Conservation (phyloP, 2,888 invertebrate genomes). For the Limnephilus marmoratus region DNA sequence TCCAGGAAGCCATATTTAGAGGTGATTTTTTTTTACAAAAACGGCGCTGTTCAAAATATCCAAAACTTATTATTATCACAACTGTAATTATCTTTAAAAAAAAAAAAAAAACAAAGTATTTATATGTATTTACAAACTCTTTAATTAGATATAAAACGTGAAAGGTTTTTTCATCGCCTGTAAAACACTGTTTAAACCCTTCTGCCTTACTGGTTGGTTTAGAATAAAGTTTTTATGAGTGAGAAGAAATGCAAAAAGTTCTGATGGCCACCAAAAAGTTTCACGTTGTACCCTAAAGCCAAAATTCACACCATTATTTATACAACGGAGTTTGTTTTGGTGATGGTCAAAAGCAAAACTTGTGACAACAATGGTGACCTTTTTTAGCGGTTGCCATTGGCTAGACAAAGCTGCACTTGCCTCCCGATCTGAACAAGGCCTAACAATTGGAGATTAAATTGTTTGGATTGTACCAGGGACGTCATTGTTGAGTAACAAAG, state of each 20-base stretch:
- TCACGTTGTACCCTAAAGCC: neutral
- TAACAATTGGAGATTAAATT: neutral
- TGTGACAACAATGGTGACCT: neutral
- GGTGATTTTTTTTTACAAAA: too few species aligned
- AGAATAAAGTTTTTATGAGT: neutral
- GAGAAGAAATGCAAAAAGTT: neutral
- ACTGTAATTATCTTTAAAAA: neutral
- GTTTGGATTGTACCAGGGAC: neutral
- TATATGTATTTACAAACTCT: neutral
- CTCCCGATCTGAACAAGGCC: neutral
- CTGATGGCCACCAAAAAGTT: neutral
- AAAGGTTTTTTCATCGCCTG: neutral
- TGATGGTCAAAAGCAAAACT: neutral
- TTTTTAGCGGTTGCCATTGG: neutral
- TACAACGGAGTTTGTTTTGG: neutral
- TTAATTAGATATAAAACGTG: neutral
- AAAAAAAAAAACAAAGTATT: too few species aligned
- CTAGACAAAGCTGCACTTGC: neutral
- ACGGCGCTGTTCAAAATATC: too few species aligned
- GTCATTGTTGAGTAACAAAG: neutral
- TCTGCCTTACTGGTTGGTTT: neutral
- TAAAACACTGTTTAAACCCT: neutral
- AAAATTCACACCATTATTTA: neutral
- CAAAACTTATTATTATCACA: too few species aligned
- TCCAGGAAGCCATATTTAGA: neutral